These are phyloP conservation scores for Rhynchonycteris naso DNA, from an alignment of 2,797 vertebrate species.

Conservation along the genomic window DNA sequence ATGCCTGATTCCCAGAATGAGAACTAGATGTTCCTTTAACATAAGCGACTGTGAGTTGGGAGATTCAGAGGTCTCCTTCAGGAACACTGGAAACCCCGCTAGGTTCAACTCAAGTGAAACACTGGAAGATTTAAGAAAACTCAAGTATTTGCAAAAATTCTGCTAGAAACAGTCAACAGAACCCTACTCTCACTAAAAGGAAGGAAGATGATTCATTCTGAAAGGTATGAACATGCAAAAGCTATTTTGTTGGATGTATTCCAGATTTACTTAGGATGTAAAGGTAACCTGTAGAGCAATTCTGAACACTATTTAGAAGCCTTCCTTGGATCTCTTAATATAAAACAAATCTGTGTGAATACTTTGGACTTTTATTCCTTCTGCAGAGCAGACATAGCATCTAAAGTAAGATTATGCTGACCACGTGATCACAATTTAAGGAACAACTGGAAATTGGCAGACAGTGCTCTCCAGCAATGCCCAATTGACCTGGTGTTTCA, in stretches of 20 bases:
- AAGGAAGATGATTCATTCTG: conserved; percentile 54
- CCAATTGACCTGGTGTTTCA: conserved; percentile 28
- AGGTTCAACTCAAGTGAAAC: background rate
- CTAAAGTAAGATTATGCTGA: background rate
- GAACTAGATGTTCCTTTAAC: conserved; percentile 26
- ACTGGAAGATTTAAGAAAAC: background rate
- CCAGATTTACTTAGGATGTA: conserved; percentile 62
- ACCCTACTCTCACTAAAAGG: conserved; percentile 49
- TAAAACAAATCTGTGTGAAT: conserved; percentile 45
- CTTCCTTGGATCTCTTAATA: background rate
- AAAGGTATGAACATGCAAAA: conserved; percentile 48
- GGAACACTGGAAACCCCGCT: background rate
- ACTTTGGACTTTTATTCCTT: background rate
- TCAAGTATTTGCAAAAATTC: conserved; percentile 60
- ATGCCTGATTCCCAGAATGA: conserved; percentile 40
- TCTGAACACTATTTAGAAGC: conserved; percentile 66
- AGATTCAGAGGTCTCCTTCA: conserved; percentile 26
- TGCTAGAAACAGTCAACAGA: conserved; percentile 51
- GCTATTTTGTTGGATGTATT: conserved; percentile 66
- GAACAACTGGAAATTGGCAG: conserved; percentile 7
- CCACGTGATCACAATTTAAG: conserved; percentile 34
- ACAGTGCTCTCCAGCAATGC: conserved; percentile 53
- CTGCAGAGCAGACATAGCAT: conserved; percentile 16
- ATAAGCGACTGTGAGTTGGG: background rate
- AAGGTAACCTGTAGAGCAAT: conserved; percentile 69